phyloP scores from a whole-genome alignment of 2,797 vertebrate species.

The Natrix natrix region DNA sequence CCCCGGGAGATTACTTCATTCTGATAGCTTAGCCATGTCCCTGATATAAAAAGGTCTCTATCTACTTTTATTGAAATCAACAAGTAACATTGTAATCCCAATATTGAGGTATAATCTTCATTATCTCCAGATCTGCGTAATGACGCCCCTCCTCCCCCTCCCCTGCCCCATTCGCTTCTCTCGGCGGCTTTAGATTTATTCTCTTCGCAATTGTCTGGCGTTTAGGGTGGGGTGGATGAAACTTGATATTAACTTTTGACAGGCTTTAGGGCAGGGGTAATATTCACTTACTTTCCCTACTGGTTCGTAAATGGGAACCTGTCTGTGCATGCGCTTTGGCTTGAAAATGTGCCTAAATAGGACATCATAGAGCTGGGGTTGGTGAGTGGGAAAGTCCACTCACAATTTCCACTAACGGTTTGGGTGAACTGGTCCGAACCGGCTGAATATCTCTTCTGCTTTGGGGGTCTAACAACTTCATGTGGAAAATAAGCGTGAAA shows the following conservation, averaged over 20 bases:
- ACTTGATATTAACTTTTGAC: constrained; percentile 53
- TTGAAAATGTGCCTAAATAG: too few species aligned
- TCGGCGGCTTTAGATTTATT: constrained; percentile 76
- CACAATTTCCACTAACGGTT: too few species aligned
- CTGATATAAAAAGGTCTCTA: constrained; percentile 82
- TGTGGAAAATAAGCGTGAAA: not conserved
- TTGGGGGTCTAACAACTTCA: not conserved
- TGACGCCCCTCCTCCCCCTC: constrained; percentile 41
- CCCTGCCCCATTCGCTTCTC: constrained; percentile 48
- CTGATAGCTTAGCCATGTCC: constrained; percentile 80
- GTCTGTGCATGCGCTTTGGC: too few species aligned
- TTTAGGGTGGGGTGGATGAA: constrained; percentile 81
- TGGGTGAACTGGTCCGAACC: too few species aligned
- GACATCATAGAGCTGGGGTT: too few species aligned
- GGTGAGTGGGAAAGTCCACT: too few species aligned
- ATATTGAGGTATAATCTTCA: constrained; percentile 80
- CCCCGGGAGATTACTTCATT: constrained; percentile 82
- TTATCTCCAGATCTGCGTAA: constrained; percentile 79
- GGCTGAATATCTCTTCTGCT: too few species aligned
- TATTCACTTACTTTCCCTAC: too few species aligned
- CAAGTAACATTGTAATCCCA: constrained; percentile 82
- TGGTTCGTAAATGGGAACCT: too few species aligned
- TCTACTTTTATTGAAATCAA: constrained; percentile 83
- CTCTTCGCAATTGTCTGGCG: constrained; percentile 77
- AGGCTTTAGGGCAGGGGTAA: not conserved